These are phyloP conservation scores for Proterorhinus semilunaris DNA, from an alignment of 2,113 vertebrate species.

Conservation along the genomic window DNA sequence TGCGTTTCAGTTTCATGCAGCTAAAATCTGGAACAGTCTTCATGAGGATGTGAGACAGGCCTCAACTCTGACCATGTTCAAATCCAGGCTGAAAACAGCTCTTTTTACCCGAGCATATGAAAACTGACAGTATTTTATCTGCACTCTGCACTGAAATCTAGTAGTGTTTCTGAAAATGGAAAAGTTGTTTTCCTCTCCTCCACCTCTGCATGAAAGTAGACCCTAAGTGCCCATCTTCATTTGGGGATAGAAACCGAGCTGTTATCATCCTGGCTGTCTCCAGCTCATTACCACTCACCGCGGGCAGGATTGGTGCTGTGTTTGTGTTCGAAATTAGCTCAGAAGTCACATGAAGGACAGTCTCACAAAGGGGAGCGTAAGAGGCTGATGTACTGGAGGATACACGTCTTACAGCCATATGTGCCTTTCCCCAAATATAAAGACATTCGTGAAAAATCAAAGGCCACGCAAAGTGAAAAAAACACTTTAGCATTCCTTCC, in stretches of 20 bases:
- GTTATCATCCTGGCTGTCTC: conserved; percentile 28
- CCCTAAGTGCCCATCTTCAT: not conserved
- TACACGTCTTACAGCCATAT: conserved; percentile 19
- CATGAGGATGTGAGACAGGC: too few relatives aligned
- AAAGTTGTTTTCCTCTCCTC: not conserved
- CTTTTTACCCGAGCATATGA: too few relatives aligned
- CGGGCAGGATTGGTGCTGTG: conserved; percentile 47
- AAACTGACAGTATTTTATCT: too few relatives aligned
- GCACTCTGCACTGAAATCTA: too few relatives aligned
- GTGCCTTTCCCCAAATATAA: conserved; percentile 27
- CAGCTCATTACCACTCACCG: conserved; percentile 48
- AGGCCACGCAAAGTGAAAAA: not conserved
- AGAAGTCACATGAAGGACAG: conserved; percentile 61
- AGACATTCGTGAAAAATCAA: conserved; percentile 34
- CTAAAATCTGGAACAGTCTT: too few relatives aligned
- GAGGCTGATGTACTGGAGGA: conserved; percentile 40
- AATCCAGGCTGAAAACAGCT: too few relatives aligned
- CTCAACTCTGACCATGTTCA: too few relatives aligned
- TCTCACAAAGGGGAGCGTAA: conserved; percentile 34
- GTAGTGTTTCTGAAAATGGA: not conserved
- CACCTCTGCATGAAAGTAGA: not conserved
- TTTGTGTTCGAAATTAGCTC: conserved; percentile 54
- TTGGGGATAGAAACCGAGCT: conserved; percentile 7
- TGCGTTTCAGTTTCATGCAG: too few relatives aligned
- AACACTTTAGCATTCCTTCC: conserved; percentile 20